Base-by-base conservation (phyloP, 2,888 invertebrate genomes). In the Melanostoma scalare region DNA sequence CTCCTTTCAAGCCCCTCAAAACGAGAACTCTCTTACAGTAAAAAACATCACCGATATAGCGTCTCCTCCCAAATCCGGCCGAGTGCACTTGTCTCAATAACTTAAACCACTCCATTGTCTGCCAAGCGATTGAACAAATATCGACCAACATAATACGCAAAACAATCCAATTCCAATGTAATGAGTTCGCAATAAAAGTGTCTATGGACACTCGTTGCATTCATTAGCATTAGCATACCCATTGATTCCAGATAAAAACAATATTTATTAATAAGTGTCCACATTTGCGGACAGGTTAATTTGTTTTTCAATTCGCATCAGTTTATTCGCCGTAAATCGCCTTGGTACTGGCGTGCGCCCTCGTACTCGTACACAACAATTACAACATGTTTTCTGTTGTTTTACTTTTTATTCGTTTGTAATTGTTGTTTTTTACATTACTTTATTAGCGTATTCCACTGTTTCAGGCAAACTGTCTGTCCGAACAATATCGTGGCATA, bases 231-330 rank as follows among this genome's bases (percentile, higher is more conserved):
- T 63, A 20, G 20, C 20, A 20, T 20, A 73, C 61, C 55, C 72
- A 77, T 77, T 71, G 79, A 84, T 84, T 84, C 84, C 79, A 84
- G 79, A 84, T 84, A 84, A 84, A 84, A 84, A 78, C 74, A 72
- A 79, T 84, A 82, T 84, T 84, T 84, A 84, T 84, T 84, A 84
- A 84, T 84, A 84, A 84, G 84, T 71, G 84, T 71, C 84, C 71
- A 78, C 84, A 71, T 79, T 61, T 78, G 67, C 61, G 79, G 84
- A 84, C 84, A 79, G 78, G 84, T 79, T 84, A 75, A 84, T 84
- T 84, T 84, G 78, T 78, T 84, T 84, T 74, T 69, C 78, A 84
- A 82, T 74, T 78, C 63, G 81, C 60, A 65, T 60, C 46, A 50
- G 55, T 60, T 52, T 67, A 48, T 58, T 61, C 65, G 69, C 71